Conservation (phyloP, 1,140 invertebrate genomes). For the Scaptodrosophila lebanonensis region DNA sequence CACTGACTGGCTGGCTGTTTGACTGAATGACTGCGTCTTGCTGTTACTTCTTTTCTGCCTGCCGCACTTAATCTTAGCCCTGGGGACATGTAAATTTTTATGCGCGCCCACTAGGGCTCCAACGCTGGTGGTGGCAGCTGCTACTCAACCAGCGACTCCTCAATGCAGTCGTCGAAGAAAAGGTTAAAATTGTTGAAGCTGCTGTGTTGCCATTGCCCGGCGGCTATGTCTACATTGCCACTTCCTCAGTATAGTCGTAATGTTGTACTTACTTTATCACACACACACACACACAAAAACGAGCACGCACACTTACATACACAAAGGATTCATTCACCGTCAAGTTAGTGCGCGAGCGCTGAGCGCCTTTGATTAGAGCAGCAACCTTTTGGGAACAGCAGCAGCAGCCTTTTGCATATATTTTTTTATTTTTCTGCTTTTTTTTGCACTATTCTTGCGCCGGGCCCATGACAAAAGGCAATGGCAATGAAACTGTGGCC, state of each 20-base stretch:
- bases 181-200: constrained; percentile 58
- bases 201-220: constrained; percentile 25
- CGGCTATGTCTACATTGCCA: constrained; percentile 69
- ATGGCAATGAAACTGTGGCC: constrained; percentile 73
- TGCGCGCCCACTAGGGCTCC: constrained; percentile 32
- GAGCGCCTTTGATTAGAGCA: constrained; percentile 71
- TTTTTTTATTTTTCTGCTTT: background rate
- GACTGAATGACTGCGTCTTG: no score
- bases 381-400: constrained; percentile 59
- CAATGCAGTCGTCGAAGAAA: constrained; percentile 26
- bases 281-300: constrained; percentile 11
- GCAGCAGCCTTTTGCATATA: constrained; percentile 3
- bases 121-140: constrained; percentile 17
- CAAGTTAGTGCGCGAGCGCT: constrained; percentile 13
- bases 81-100: constrained; percentile 77
- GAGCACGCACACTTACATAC: constrained; percentile 25
- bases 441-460: constrained; percentile 41
- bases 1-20: no score
- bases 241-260: constrained; percentile 41
- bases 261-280: background rate
- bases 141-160: constrained; percentile 1
- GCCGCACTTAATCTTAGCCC: constrained; percentile 74
- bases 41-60: background rate
- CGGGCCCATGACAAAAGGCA: constrained; percentile 16
- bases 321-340: constrained; percentile 74